Percentiles rank a stretch among this genome's conserved stretches.
Evolutionary conservation across 2,797 vertebrate genomes (phyloP).

Genomic region (Ctenochaetus hawaiiensis): DNA sequence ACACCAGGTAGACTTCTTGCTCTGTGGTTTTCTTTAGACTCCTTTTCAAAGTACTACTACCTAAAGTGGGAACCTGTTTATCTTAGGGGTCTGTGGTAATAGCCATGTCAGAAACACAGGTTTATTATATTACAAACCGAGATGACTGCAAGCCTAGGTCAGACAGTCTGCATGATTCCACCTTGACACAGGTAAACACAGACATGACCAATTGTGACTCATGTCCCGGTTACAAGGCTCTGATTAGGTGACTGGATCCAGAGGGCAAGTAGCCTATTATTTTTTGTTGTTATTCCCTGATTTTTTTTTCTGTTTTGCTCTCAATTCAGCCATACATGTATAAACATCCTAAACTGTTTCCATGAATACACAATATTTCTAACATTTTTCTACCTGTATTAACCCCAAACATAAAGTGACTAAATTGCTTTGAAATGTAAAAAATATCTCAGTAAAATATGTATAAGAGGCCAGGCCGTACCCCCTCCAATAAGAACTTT

Average conservation of each 20-base stretch:
- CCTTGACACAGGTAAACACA: slow-evolving; percentile 52
- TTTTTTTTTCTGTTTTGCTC: background rate
- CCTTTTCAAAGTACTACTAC: slow-evolving; percentile 18
- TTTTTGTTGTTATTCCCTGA: background rate
- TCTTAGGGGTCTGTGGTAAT: slow-evolving; percentile 19
- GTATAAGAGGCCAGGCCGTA: background rate
- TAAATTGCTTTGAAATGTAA: background rate
- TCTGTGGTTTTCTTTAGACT: slow-evolving; percentile 14
- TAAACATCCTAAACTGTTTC: too few relatives aligned
- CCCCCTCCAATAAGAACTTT: background rate
- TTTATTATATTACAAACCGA: slow-evolving; percentile 43
- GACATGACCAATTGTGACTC: slow-evolving; percentile 53
- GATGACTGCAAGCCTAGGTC: slow-evolving; percentile 47
- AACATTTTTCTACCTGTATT: background rate
- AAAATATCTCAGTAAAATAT: background rate
- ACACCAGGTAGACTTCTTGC: background rate
- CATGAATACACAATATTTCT: too few relatives aligned
- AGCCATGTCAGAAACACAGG: slow-evolving; percentile 21
- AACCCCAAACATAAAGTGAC: background rate
- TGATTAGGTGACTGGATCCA: slow-evolving; percentile 10
- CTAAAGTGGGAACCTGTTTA: slow-evolving; percentile 13
- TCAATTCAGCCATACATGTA: background rate
- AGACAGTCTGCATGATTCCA: slow-evolving; percentile 43
- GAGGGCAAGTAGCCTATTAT: background rate
- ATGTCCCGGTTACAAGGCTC: slow-evolving; percentile 30